Conservation (phyloP, 2,797 vertebrate genomes). For the Masticophis lateralis region DNA sequence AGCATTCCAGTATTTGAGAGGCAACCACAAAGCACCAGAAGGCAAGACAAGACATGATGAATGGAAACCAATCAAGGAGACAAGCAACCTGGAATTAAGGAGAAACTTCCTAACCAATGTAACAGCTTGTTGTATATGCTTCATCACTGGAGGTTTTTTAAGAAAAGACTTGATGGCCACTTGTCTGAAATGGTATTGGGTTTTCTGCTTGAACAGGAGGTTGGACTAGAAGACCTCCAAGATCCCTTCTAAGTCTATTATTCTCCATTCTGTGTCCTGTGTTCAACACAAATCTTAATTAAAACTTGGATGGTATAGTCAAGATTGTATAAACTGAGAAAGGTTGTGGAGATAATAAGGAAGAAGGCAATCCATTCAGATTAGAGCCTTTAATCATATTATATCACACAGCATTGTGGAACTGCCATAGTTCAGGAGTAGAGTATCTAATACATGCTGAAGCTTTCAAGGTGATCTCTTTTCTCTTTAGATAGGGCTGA, state of each 20-base stretch:
- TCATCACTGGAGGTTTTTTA: too few species aligned
- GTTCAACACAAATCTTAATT: background rate
- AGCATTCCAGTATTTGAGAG: background rate
- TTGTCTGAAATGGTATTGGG: too few species aligned
- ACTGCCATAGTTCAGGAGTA: background rate
- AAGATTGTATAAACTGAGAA: background rate
- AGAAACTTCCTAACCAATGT: background rate
- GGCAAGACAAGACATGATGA: background rate
- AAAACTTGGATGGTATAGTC: background rate
- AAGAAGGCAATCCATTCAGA: background rate
- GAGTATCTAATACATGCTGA: background rate
- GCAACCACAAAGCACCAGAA: background rate
- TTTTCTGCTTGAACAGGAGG: too few species aligned
- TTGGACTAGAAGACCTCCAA: background rate
- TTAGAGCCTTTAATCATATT: background rate
- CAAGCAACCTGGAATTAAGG: background rate
- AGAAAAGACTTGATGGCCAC: too few species aligned
- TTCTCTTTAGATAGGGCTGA: background rate
- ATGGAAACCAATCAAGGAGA: background rate
- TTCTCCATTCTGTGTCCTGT: background rate
- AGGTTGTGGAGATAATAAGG: background rate
- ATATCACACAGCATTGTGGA: background rate
- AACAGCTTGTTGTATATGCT: too few species aligned
- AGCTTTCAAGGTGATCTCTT: background rate
- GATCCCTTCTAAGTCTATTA: background rate